Evolutionary conservation across 2,113 vertebrate genomes (phyloP).

Genomic region (Elachura formosa): DNA sequence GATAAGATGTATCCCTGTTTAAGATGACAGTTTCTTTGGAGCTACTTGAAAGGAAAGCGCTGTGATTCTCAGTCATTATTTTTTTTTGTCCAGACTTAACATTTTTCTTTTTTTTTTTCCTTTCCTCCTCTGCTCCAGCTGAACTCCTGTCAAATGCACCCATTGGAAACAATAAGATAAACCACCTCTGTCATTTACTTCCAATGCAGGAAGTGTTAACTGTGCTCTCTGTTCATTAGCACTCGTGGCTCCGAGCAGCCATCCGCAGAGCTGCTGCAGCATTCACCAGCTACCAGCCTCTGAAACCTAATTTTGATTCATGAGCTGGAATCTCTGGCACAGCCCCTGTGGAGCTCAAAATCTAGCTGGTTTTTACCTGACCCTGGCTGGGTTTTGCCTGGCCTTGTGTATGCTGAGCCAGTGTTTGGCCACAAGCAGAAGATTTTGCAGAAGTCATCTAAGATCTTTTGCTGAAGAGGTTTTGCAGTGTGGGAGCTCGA

Average conservation of each 20-base stretch:
- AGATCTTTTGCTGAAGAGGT: background rate
- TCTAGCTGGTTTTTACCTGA: background rate
- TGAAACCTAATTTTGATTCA: conserved; percentile 51
- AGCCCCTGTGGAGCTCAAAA: background rate
- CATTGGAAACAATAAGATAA: conserved; percentile 65
- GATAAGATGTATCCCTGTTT: background rate
- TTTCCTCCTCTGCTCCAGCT: background rate
- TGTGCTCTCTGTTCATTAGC: conserved; percentile 46
- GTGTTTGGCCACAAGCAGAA: background rate
- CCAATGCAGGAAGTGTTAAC: conserved; percentile 52
- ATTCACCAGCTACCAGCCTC: background rate
- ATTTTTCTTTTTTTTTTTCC: background rate
- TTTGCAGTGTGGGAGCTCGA: background rate
- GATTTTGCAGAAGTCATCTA: background rate
- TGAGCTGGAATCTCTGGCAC: conserved; percentile 29
- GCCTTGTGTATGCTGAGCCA: background rate
- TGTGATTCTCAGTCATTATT: conserved; percentile 22
- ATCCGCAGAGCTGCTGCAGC: conserved; percentile 47
- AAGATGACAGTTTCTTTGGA: conserved; percentile 41
- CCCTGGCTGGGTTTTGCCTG: background rate
- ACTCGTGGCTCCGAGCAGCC: conserved; percentile 7
- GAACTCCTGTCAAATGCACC: conserved; percentile 32
- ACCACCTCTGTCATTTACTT: conserved; percentile 67
- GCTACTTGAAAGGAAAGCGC: background rate
- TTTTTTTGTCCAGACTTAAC: conserved; percentile 45